A percentile compares a stretch with the other conserved stretches of the same genome.
These are phyloP conservation scores for Saxidomus purpurata DNA, from an alignment of 1,140 invertebrate genomes.

Conservation along the genomic window DNA sequence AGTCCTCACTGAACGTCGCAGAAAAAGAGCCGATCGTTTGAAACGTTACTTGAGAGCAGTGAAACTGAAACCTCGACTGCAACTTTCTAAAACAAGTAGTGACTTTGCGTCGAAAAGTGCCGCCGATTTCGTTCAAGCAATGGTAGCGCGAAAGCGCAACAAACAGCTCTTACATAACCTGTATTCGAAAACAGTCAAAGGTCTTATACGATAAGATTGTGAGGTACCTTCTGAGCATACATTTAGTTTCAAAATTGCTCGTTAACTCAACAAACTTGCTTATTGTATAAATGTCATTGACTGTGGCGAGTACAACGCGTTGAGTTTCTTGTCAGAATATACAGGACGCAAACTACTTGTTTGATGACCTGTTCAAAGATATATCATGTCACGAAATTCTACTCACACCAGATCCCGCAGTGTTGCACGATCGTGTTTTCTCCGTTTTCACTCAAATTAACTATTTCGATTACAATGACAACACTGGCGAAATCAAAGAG, in stretches of 20 bases:
- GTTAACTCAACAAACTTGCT: not conserved
- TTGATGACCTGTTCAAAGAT: not conserved
- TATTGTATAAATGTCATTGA: constrained; percentile 14
- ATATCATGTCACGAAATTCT: not conserved
- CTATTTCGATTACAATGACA: constrained; percentile 21
- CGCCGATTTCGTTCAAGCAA: not conserved
- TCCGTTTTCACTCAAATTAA: not conserved
- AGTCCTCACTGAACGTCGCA: not conserved
- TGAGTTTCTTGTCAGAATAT: constrained; percentile 38
- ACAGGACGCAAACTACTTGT: not conserved
- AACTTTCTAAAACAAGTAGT: too few species aligned
- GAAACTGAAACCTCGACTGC: not conserved
- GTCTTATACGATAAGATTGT: constrained; percentile 32
- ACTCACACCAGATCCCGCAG: constrained; percentile 19
- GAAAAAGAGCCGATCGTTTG: not conserved
- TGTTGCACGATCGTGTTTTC: not conserved
- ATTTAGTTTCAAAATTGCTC: constrained; percentile 5
- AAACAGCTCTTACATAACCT: not conserved
- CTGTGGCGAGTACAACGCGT: constrained; percentile 19
- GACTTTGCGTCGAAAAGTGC: not conserved
- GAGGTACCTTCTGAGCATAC: not conserved
- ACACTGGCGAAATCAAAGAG: not conserved
- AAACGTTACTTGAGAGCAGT: constrained; percentile 6
- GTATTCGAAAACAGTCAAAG: constrained; percentile 9
- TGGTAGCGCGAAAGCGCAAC: not conserved